A percentile compares a stretch with the other conserved stretches of the same genome.
phyloP scores from a whole-genome alignment of 2,888 invertebrate species.

The Trachelus troglodyta region DNA sequence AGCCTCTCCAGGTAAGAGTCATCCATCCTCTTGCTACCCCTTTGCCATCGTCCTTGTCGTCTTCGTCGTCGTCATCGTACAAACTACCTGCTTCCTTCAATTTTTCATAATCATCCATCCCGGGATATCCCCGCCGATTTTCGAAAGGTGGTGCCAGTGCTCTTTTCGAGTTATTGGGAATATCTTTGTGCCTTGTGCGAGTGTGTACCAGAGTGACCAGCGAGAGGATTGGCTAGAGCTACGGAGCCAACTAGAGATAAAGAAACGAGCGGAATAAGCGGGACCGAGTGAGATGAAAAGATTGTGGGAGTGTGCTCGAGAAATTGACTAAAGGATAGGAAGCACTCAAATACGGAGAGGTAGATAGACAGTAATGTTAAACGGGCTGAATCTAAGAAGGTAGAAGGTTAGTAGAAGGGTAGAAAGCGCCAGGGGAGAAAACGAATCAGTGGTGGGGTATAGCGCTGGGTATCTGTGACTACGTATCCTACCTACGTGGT shows the following conservation, averaged over 20 bases:
- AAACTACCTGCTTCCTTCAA: background rate
- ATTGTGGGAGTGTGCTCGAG: background rate
- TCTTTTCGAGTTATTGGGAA: too few relatives aligned
- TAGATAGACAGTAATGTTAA: too few relatives aligned
- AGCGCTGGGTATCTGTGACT: too few relatives aligned
- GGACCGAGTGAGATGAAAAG: slow-evolving; percentile 1
- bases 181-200: slow-evolving; percentile 6
- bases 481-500: too few relatives aligned
- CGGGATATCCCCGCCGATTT: background rate
- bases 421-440: too few relatives aligned
- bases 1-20: slow-evolving; percentile 59
- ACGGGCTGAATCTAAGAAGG: too few relatives aligned
- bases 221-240: too few relatives aligned
- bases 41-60: background rate
- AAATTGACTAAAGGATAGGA: too few relatives aligned
- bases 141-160: background rate
- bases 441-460: too few relatives aligned
- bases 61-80: too few relatives aligned
- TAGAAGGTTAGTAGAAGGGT: too few relatives aligned
- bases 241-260: background rate
- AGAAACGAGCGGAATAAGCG: slow-evolving; percentile 1
- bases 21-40: slow-evolving; percentile 7
- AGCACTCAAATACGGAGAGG: too few relatives aligned
- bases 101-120: background rate
- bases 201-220: slow-evolving; percentile 12